These are phyloP conservation scores for Nothoprocta perdicaria DNA, from an alignment of 2,113 vertebrate species.

Conservation along the genomic window DNA sequence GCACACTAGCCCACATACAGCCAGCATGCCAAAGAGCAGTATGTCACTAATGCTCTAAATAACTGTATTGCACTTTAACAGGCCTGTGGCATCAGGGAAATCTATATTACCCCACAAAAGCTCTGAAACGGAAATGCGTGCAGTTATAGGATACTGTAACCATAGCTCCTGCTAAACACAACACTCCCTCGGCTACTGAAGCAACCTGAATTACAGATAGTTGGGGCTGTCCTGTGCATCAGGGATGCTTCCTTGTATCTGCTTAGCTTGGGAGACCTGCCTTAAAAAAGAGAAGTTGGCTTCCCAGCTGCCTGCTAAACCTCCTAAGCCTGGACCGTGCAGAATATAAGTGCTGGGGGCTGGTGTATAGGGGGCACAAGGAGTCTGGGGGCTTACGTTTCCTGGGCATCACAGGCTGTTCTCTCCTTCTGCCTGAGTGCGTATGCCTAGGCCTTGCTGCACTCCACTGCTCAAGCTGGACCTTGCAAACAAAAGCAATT, in stretches of 20 bases:
- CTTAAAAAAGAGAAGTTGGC: not conserved
- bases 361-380: too few relatives aligned
- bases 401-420: not conserved
- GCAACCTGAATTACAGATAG: not conserved
- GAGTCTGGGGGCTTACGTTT: too few relatives aligned
- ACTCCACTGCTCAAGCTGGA: not conserved
- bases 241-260: not conserved
- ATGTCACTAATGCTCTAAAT: slow-evolving; percentile 6
- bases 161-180: slow-evolving; percentile 40
- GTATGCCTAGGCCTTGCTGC: not conserved
- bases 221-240: not conserved
- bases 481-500: not conserved
- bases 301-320: not conserved
- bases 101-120: not conserved
- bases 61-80: slow-evolving; percentile 21
- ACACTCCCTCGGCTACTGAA: slow-evolving; percentile 19
- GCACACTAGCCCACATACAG: not conserved
- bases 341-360: not conserved
- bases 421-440: not conserved
- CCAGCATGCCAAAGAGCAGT: not conserved
- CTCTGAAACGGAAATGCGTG: not conserved
- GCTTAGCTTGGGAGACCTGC: not conserved
- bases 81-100: slow-evolving; percentile 32
- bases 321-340: not conserved
- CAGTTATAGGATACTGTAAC: not conserved